A percentile compares a stretch with the other conserved stretches of the same genome.
Conservation (phyloP, 1,140 invertebrate genomes). For the Asbolus verrucosus region DNA sequence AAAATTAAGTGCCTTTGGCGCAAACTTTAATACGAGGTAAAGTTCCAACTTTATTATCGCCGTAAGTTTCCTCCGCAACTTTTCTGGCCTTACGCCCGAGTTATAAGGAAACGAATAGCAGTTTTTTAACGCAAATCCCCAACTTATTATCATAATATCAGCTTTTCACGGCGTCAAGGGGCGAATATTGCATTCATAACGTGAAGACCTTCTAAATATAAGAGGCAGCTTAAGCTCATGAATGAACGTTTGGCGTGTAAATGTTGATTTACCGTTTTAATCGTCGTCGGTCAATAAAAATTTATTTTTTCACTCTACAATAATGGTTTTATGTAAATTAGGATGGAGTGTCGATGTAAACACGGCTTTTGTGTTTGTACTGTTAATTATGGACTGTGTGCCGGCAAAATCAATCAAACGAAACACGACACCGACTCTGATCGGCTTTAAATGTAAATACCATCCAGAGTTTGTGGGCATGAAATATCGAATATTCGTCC, state of each 20-base stretch:
- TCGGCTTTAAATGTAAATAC: constrained; percentile 18
- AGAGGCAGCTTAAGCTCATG: constrained; percentile 12
- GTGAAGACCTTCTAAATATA: constrained; percentile 34
- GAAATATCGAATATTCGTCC: constrained; percentile 24
- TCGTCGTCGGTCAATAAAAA: background rate
- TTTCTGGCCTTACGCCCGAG: background rate
- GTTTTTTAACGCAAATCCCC: constrained; percentile 43
- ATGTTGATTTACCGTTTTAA: constrained; percentile 11
- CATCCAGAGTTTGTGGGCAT: constrained; percentile 20
- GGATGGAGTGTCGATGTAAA: constrained; percentile 12
- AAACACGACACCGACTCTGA: constrained; percentile 10
- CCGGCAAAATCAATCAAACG: constrained; percentile 22
- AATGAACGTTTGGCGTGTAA: constrained; percentile 9
- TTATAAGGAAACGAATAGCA: constrained; percentile 26
- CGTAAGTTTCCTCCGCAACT: constrained; percentile 28
- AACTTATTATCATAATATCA: constrained; percentile 45
- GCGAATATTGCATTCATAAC: constrained; percentile 46
- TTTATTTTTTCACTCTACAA: background rate
- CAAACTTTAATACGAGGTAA: constrained; percentile 31
- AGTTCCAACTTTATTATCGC: constrained; percentile 43
- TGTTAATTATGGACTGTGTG: constrained; percentile 17
- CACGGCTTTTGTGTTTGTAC: constrained; percentile 4
- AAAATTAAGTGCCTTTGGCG: background rate
- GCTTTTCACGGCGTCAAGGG: constrained; percentile 39
- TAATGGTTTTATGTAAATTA: constrained; percentile 2